Percentiles rank a stretch among this genome's conserved stretches.
phyloP scores from a whole-genome alignment of 2,797 vertebrate genomes.

The Notamacropus eugenii region DNA sequence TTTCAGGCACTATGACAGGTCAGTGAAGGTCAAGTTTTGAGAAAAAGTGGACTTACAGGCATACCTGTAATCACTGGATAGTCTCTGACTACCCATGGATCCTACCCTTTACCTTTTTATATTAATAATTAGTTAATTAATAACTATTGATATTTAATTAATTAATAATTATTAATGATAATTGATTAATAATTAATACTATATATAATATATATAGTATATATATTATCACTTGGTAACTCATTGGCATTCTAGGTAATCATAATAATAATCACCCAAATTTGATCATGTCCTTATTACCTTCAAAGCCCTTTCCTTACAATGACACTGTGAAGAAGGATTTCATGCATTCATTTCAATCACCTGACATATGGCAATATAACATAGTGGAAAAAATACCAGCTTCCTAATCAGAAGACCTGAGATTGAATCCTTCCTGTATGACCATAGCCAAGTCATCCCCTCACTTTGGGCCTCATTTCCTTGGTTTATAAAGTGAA shows the following conservation, averaged over 20 bases:
- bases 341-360: background rate
- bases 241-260: rapidly evolving
- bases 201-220: too few relatives aligned
- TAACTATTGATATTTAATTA: too few relatives aligned
- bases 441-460: background rate
- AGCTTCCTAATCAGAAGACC: background rate
- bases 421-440: background rate
- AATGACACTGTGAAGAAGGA: background rate
- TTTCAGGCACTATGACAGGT: background rate
- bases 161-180: too few relatives aligned
- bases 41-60: too few relatives aligned
- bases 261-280: background rate
- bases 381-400: background rate
- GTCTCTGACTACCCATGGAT: rapidly evolving
- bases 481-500: background rate
- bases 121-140: too few relatives aligned
- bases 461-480: background rate
- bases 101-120: rapidly evolving
- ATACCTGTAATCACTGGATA: background rate
- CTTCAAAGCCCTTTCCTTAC: background rate
- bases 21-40: background rate
- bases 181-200: too few relatives aligned
- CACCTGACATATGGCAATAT: background rate
- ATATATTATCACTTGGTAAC: background rate
- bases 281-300: background rate